Conservation (phyloP, 1,140 invertebrate genomes). For the Gonatopus flavifemur region DNA sequence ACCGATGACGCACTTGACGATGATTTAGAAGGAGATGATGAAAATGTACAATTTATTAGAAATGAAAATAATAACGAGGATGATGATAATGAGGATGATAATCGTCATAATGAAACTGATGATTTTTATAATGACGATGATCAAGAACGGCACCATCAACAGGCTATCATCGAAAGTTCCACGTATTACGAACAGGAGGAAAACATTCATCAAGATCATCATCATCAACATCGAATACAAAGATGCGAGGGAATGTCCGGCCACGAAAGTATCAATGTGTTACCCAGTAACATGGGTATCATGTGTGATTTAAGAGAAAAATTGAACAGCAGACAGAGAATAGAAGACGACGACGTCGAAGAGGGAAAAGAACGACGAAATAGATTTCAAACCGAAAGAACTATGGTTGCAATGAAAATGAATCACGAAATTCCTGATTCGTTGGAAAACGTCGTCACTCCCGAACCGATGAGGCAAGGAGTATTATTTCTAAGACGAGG, state of each 20-base stretch:
- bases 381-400: conserved; percentile 51
- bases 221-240: conserved; percentile 14
- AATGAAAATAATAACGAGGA: conserved; percentile 32
- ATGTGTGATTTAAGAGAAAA: conserved; percentile 46
- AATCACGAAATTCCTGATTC: conserved; percentile 50
- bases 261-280: conserved; percentile 11
- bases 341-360: conserved; percentile 51
- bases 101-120: conserved; percentile 24
- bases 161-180: conserved; percentile 23
- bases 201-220: conserved; percentile 16
- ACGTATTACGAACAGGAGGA: conserved; percentile 33
- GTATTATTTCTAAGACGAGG: conserved; percentile 13
- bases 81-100: too few species aligned
- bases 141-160: too few species aligned
- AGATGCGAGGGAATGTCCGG: conserved; percentile 18
- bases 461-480: conserved; percentile 28
- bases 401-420: conserved; percentile 43
- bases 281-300: conserved; percentile 15
- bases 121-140: conserved; percentile 41
- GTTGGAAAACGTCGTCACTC: conserved; percentile 48
- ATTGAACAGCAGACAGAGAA: conserved; percentile 35
- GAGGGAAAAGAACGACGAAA: conserved; percentile 50
- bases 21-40: conserved; percentile 56
- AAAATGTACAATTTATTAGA: conserved; percentile 49
- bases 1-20: conserved; percentile 54